These are phyloP conservation scores for Amiota minor DNA, from an alignment of 2,888 invertebrate species.

Conservation along the genomic window DNA sequence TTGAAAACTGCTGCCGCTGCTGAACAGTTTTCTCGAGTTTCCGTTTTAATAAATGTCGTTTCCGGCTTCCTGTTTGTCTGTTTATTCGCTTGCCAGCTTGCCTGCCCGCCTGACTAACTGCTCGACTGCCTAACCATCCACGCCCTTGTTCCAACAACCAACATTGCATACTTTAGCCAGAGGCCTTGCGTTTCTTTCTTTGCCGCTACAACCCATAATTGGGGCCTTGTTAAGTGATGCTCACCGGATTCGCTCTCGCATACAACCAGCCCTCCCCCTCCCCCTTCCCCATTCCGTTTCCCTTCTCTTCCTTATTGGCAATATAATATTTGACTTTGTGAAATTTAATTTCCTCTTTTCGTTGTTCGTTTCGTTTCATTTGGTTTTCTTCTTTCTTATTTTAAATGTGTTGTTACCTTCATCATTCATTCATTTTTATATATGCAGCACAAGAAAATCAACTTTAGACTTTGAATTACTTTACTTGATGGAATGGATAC, in stretches of 20 bases:
- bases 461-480: no score
- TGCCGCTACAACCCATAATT: conserved; percentile 5
- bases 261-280: neutral
- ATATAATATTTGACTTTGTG: conserved; percentile 68
- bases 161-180: neutral
- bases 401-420: no score
- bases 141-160: neutral
- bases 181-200: neutral
- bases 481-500: no score
- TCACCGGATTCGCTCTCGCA: neutral
- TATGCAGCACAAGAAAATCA: no score
- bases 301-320: conserved; percentile 62
- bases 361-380: neutral
- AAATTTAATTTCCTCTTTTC: conserved; percentile 70
- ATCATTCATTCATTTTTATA: no score
- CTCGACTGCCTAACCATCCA: neutral
- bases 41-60: conserved; percentile 69
- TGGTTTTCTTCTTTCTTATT: no score
- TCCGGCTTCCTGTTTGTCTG: conserved; percentile 64
- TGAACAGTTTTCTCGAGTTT: conserved; percentile 64
- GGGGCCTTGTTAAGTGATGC: conserved; percentile 6
- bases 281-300: neutral
- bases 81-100: conserved; percentile 16
- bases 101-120: neutral
- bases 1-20: conserved; percentile 39